Percentiles rank a stretch among this genome's conserved stretches.
phyloP scores from a whole-genome alignment of 30 jellyfish, hydroid and myxozoan genomes.

The Pseudorhiza aurosa region DNA sequence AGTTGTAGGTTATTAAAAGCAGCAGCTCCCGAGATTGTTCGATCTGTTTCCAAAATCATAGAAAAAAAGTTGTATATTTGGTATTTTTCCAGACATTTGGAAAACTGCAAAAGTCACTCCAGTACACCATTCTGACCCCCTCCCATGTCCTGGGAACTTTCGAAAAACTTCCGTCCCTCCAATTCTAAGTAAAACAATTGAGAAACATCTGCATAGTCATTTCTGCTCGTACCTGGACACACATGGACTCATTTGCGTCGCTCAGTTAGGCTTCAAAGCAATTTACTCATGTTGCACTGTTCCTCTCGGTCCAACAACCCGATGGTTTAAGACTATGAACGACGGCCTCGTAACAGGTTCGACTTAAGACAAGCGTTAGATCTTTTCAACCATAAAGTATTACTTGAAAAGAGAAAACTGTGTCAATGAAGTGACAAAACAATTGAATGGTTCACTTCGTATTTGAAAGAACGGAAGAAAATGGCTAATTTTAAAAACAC shows the following conservation, averaged over 20 bases:
- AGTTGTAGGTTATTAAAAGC: conserved; percentile 6
- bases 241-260: conserved; percentile 39
- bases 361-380: conserved; percentile 31
- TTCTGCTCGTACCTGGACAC: conserved; percentile 29
- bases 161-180: conserved; percentile 43
- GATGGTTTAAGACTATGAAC: conserved; percentile 11
- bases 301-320: conserved; percentile 12
- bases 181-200: conserved; percentile 22
- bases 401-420: conserved; percentile 32
- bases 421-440: conserved; percentile 52
- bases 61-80: conserved; percentile 9
- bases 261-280: conserved; percentile 29
- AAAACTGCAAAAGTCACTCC: conserved; percentile 36
- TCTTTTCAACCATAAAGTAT: conserved; percentile 24
- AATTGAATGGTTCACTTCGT: conserved; percentile 60
- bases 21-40: conserved; percentile 22
- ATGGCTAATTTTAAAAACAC: conserved; percentile 51
- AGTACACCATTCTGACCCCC: conserved; percentile 40
- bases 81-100: conserved; percentile 46
- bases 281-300: neutral
- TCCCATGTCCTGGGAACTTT: conserved; percentile 8
- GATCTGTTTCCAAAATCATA: conserved; percentile 5
- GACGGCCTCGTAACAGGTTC: conserved; percentile 18
- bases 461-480: conserved; percentile 46
- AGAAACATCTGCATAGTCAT: conserved; percentile 32